Base-by-base conservation (phyloP, 2,113 vertebrate species). In the Vulpes vulpes region DNA sequence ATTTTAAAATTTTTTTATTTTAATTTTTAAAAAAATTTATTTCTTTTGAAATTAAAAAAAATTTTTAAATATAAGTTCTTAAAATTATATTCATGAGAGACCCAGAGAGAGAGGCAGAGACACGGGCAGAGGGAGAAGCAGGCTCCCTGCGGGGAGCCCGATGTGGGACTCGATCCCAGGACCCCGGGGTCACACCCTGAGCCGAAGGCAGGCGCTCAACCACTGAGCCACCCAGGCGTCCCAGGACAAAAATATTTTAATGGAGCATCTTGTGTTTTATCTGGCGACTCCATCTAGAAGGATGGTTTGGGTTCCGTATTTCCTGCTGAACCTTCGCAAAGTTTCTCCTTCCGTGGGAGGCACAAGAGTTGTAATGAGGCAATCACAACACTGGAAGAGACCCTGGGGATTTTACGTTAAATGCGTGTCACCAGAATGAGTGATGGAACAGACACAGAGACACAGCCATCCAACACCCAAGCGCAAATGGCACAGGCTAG, bases 251-350 rank as follows among this genome's bases (percentile, higher is more conserved):
- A 74, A 73, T 17, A 53, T 49, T 5, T 55, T 17, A 67, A 74
- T 10, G 17, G 64, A 19, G 23, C n/a, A 35, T 79, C 22, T 65
- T 76, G 12, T 49, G 22, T 82, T 94, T 73, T 95, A 43, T 49
- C 35, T 67, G 88, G 85, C 9, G 91, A 79, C 1, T 16, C 43
- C 88, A 17, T 67, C 73, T 71, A 59, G 94, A 23, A 92, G 69
- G 64, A 16, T 81, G 32, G 49, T 51, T 49, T 86, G 51, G 60
- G 87, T 64, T 83, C 59, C 3, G 0, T 27, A 30, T 35, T 82
- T 91, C 57, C 80, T 59, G 81, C 11, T 62, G 76, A 64, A 94
- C 73, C 79, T 96, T 91, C 74, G 38, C n/a, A 80, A 82, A 59
- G 15, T 89, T 60, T 76, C 32, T 3, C 53, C 83, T 95, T 74